phyloP scores from a whole-genome alignment of 2,113 vertebrate species.

The Nestor notabilis region DNA sequence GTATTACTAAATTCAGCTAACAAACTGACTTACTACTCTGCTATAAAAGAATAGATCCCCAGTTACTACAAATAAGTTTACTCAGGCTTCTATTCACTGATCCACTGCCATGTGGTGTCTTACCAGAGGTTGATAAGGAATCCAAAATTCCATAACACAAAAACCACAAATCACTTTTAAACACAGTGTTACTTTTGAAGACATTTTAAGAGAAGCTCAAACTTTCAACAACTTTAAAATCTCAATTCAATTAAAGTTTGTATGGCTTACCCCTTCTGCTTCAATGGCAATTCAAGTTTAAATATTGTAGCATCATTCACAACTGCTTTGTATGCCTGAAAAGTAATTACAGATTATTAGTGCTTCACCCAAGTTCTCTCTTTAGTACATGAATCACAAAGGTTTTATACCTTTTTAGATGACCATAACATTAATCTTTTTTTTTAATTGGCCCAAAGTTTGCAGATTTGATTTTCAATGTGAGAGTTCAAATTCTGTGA shows the following conservation, averaged over 20 bases:
- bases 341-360: slow-evolving; percentile 50
- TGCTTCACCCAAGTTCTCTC: background rate
- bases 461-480: background rate
- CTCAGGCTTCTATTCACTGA: background rate
- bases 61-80: background rate
- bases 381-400: background rate
- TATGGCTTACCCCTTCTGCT: slow-evolving; percentile 94
- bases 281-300: slow-evolving; percentile 97
- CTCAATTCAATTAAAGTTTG: background rate
- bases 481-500: background rate
- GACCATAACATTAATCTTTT: background rate
- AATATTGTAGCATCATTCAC: slow-evolving; percentile 99
- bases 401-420: background rate
- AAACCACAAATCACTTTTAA: background rate
- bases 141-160: background rate
- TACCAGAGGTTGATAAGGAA: background rate
- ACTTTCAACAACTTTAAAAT: background rate
- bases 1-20: background rate
- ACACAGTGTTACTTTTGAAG: background rate
- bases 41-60: background rate
- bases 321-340: slow-evolving; percentile 97
- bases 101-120: background rate
- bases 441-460: background rate
- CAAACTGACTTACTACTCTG: background rate
- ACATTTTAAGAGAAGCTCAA: background rate